Conservation (phyloP, 2,797 vertebrate species). For the Lindbergichthys nudifrons region DNA sequence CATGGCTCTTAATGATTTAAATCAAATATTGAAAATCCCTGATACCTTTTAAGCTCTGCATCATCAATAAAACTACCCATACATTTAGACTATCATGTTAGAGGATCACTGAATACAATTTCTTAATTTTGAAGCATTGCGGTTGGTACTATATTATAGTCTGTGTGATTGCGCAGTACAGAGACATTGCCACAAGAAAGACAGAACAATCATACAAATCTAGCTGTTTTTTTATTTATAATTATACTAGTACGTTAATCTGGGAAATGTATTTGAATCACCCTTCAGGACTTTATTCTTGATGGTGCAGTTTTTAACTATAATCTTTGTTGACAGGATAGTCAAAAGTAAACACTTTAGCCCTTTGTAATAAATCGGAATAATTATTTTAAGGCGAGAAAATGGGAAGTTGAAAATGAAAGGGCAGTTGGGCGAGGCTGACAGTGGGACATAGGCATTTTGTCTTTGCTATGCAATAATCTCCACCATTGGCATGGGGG, state of each 20-base stretch:
- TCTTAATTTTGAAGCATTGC: slow-evolving; percentile 1
- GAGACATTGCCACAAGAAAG: background rate
- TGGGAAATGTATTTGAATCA: too few species aligned
- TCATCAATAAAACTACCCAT: background rate
- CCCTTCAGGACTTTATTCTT: too few species aligned
- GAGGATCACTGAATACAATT: background rate
- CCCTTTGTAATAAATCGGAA: background rate
- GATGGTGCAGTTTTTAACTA: too few species aligned
- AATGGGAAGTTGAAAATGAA: background rate
- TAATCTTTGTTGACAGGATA: background rate
- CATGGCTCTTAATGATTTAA: background rate
- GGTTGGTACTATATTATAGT: background rate
- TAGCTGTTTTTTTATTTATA: too few species aligned
- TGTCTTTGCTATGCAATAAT: slow-evolving; percentile 1
- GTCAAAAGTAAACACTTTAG: background rate
- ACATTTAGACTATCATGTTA: background rate
- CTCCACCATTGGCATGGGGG: background rate
- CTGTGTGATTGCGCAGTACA: background rate
- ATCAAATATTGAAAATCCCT: background rate
- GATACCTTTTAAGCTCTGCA: background rate
- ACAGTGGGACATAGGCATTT: slow-evolving; percentile 1
- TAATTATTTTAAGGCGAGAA: background rate
- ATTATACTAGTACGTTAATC: too few species aligned
- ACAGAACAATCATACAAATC: background rate
- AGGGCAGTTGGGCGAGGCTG: slow-evolving; percentile 1